These are phyloP conservation scores for Echinometra lucunter DNA, from an alignment of 53 echinoderm and acorn worm genomes.

Conservation along the genomic window DNA sequence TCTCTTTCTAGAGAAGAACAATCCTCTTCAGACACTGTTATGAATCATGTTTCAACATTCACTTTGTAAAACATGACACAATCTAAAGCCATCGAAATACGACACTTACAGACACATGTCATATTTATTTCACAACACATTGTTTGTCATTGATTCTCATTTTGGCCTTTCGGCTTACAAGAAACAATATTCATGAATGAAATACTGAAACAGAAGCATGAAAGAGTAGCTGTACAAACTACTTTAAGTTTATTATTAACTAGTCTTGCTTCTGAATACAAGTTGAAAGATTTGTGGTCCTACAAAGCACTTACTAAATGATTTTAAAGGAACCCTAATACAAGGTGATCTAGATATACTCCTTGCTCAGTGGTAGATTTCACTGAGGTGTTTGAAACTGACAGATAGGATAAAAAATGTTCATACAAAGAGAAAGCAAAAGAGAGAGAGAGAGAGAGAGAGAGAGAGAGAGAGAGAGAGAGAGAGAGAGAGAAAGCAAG, in stretches of 20 bases:
- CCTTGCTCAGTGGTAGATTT: neutral
- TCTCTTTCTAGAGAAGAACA: too few relatives aligned
- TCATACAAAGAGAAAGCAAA: neutral
- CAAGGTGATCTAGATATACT: neutral
- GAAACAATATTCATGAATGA: neutral
- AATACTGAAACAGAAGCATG: neutral
- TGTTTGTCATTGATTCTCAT: neutral
- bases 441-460: neutral
- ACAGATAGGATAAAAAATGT: neutral
- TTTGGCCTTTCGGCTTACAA: neutral
- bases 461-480: neutral
- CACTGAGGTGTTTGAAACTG: neutral
- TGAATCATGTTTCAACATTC: neutral
- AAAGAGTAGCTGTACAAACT: too few relatives aligned
- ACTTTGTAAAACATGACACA: neutral
- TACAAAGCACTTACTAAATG: neutral
- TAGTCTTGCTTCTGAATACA: neutral
- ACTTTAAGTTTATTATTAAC: neutral
- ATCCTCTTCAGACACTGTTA: too few relatives aligned
- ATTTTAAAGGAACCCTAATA: neutral
- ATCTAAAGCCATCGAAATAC: neutral
- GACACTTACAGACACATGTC: neutral
- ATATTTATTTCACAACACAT: slow-evolving; percentile 29
- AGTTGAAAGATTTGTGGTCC: neutral
- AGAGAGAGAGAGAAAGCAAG: neutral